Base-by-base conservation (phyloP, 2,113 vertebrate genomes). In the Ursus arctos region DNA sequence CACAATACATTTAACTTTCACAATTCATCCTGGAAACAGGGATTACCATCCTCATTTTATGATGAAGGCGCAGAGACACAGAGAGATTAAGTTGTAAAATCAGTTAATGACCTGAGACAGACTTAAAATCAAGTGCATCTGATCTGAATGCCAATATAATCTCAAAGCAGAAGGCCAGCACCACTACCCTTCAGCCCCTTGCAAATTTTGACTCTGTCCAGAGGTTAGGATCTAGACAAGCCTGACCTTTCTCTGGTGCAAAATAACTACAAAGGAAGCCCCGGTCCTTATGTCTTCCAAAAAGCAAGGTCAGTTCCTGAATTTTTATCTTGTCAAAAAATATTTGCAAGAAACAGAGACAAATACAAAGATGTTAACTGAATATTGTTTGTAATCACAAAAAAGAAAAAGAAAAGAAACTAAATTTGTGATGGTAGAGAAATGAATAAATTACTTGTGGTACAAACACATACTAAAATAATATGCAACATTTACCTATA, bases 291-390 rank as follows among this genome's bases (percentile, higher is more conserved):
- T 10, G 10, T 92, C 43, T 91, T 67, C 14, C 59, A 83, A 96
- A 95, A 7, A 76, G 14, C 61, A 80, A 74, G 24, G 7, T 77
- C 21, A 19, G 31, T 86, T 92, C 31, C 85, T 57, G 31, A 90
- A 57, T 63, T 71, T 89, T 43, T 82, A 82, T 19, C 9, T 33
- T 83, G 33, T 71, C 19, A 72, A 85, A 85, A 97, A 86, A 47
- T 83, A 94, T 63, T 96, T 77, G 7, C 36, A 97, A 88, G 40
- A 79, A 53, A 53, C 40, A 85, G 57, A 95, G 21, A 94, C 47
- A 96, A 76, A 19, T 26, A 63, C 51, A 97, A 80, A 14, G 2
- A 51, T 61, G 31, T 74, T 71, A 26, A 80, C 1, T 88, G 14
- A 95, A 90, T 94, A 47, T 74, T 72, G 10, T 87, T 72, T 83